Evolutionary conservation across 2,113 vertebrate species (phyloP).

Genomic region (Neogale vison): DNA sequence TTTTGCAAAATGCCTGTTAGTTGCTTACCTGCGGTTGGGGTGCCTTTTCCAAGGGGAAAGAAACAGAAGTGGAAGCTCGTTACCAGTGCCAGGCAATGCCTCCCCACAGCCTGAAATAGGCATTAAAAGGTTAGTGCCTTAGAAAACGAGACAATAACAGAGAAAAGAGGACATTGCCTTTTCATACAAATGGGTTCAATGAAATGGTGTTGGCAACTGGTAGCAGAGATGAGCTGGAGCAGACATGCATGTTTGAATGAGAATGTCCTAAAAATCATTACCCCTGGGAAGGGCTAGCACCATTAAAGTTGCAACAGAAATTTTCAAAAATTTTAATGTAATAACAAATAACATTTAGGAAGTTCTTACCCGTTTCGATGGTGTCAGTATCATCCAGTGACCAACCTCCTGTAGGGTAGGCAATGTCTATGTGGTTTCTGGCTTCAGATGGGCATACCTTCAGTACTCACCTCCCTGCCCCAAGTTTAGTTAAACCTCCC

Average conservation of each 20-base stretch:
- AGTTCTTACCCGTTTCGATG: background rate
- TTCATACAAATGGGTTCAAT: background rate
- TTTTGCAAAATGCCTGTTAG: background rate
- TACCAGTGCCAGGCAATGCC: background rate
- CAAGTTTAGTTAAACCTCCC: background rate
- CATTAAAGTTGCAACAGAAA: background rate
- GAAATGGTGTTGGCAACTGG: background rate
- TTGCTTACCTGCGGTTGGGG: background rate
- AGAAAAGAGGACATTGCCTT: background rate
- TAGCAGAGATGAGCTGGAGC: background rate
- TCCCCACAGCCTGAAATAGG: background rate
- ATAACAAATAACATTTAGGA: background rate
- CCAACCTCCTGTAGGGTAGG: background rate
- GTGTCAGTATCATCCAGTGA: background rate
- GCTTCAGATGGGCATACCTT: background rate
- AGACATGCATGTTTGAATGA: background rate
- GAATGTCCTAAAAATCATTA: background rate
- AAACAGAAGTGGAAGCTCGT: background rate
- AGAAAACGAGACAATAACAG: background rate
- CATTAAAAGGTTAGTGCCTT: background rate
- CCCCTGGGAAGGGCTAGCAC: background rate
- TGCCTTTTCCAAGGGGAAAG: background rate
- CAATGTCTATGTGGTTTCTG: background rate
- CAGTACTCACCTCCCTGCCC: too few species aligned
- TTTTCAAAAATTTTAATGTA: background rate